Conservation (phyloP, 2,888 invertebrate species). For the Serrognathus titanus region DNA sequence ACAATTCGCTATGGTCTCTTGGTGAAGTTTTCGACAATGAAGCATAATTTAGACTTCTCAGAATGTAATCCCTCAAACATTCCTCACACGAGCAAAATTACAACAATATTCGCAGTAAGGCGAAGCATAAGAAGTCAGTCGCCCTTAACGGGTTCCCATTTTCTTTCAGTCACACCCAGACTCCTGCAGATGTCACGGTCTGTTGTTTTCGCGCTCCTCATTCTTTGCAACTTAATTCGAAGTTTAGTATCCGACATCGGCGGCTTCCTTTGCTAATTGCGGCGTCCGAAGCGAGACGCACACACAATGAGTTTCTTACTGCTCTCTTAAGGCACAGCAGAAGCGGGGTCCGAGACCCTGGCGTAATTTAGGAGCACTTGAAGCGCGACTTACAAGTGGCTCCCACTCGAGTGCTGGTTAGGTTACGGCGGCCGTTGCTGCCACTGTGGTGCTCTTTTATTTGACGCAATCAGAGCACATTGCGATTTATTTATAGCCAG, state of each 20-base stretch:
- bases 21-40: too few species aligned
- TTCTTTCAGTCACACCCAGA: slow-evolving; percentile 27
- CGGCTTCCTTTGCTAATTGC: slow-evolving; percentile 26
- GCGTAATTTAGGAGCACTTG: slow-evolving; percentile 32
- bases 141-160: slow-evolving; percentile 22
- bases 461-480: slow-evolving; percentile 21
- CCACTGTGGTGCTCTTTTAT: slow-evolving; percentile 17
- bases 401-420: slow-evolving; percentile 26
- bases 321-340: background rate
- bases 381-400: slow-evolving; percentile 31
- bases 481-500: slow-evolving; percentile 22
- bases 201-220: slow-evolving; percentile 21
- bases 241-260: slow-evolving; percentile 23
- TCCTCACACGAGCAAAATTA: slow-evolving; percentile 4
- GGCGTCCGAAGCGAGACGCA: slow-evolving; percentile 21
- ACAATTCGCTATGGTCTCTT: too few species aligned
- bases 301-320: background rate
- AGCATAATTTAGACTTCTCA: too few species aligned
- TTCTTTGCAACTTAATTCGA: slow-evolving; percentile 24
- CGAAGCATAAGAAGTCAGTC: slow-evolving; percentile 21
- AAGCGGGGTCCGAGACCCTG: slow-evolving; percentile 3
- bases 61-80: slow-evolving; percentile 1
- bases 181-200: slow-evolving; percentile 27
- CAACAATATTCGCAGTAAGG: slow-evolving; percentile 6
- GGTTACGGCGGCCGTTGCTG: slow-evolving; percentile 17